Evolutionary conservation across 2,888 invertebrate species (phyloP).

Genomic region (Ormia ochracea): DNA sequence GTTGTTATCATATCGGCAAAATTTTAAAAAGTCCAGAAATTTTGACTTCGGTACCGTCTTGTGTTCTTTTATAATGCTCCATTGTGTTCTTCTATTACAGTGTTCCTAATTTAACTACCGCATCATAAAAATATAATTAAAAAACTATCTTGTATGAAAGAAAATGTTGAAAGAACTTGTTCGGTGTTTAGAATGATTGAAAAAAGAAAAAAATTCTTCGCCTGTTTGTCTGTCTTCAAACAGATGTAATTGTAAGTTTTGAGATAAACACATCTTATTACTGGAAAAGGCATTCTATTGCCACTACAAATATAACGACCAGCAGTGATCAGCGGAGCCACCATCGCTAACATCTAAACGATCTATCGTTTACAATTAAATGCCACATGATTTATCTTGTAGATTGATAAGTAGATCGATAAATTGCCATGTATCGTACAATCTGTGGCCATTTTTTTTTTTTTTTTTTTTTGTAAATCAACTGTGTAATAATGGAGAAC

Average conservation of each 20-base stretch:
- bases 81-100: too few species aligned
- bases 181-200: too few species aligned
- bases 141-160: too few species aligned
- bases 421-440: conserved; percentile 55
- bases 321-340: not conserved
- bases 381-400: conserved; percentile 75
- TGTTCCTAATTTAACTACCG: too few species aligned
- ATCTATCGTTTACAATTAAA: conserved; percentile 64
- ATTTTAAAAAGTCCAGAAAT: too few species aligned
- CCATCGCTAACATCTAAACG: conserved; percentile 44
- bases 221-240: conserved; percentile 30
- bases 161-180: too few species aligned
- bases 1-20: too few species aligned
- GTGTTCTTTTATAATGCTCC: too few species aligned
- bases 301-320: not conserved
- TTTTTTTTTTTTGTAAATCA: not conserved
- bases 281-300: conserved; percentile 22
- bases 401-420: conserved; percentile 73
- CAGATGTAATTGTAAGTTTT: conserved; percentile 53
- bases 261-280: conserved; percentile 61
- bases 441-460: conserved; percentile 69
- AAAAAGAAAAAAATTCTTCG: too few species aligned
- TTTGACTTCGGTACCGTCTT: too few species aligned
- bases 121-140: too few species aligned
- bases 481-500: conserved; percentile 46